Conservation (phyloP, 2,888 invertebrate species). For the Marronus borbonicus region DNA sequence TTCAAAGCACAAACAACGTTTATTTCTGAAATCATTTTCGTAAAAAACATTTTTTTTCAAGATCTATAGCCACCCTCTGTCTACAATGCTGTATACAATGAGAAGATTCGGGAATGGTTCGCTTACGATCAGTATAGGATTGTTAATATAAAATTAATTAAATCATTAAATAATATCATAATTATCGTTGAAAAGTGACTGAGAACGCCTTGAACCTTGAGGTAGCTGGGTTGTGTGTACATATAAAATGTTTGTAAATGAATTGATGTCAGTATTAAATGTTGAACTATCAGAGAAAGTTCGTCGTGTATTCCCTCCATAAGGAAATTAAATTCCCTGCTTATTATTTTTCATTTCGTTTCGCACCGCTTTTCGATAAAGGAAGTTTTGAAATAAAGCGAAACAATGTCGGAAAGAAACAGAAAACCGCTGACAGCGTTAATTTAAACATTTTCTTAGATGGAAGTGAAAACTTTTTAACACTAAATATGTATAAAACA, state of each 20-base stretch:
- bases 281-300: constrained; percentile 28
- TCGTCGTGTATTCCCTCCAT: constrained; percentile 1
- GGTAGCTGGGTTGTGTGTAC: background rate
- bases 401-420: background rate
- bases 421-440: constrained; percentile 10
- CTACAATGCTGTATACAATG: no score
- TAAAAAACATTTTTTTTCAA: no score
- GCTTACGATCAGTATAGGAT: background rate
- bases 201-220: constrained; percentile 20
- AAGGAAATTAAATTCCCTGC: constrained; percentile 8
- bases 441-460: constrained; percentile 35
- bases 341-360: constrained; percentile 22
- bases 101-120: background rate
- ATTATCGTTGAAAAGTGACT: background rate
- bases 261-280: constrained; percentile 26
- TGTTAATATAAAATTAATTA: constrained; percentile 16
- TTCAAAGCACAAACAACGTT: no score
- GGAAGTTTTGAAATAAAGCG: constrained; percentile 7
- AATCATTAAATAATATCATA: constrained; percentile 16
- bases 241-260: background rate
- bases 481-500: constrained; percentile 51
- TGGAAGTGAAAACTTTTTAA: constrained; percentile 47
- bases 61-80: no score
- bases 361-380: constrained; percentile 15
- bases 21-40: no score